Base-by-base conservation (phyloP, 2,888 invertebrate genomes). In the Mongoloraphidia duomilia region DNA sequence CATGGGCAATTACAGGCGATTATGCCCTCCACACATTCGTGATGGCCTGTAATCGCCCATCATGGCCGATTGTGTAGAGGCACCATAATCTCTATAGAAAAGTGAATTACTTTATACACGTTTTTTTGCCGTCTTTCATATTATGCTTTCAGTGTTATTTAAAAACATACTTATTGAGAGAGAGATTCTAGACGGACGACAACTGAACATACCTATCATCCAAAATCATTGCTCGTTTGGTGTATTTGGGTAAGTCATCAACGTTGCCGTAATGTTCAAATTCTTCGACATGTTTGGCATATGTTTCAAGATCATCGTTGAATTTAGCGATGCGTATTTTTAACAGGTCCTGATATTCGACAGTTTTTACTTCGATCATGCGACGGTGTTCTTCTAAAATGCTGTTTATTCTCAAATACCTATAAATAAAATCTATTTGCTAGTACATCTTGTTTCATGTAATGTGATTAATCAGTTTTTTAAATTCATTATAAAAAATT, bases 231-330 rank as follows among this genome's bases (percentile, higher is more conserved):
- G 93, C 87, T 55, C 88, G 84, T 45, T 80, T 78, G 45, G 87
- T 79, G 62, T 96, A 95, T 60, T 84, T 84, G 10, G 81, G 74
- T 49, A 96, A 73, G 50, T 90, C 84, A 3, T 82, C 79, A 47
- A 93, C 76, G 49, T 93, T 88, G 1, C 93, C 93, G 77, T 88
- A 90, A 54, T 84, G 79, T 59, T 89, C 83, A 61, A 94, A 79
- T 59, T 91, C 89, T 53, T 91, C 83, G 35, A 86, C 82, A 65
- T 91, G 85, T 51, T 78, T 77, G 49, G 79, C 80, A 63, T 85
- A 93, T 5, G 80, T 67, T 14, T 86, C 83, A 56, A 96, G 65
- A 59, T 93, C 91, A 9, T 87, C 83, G 33, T 80, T 73, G 60
- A 96, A 94, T 58, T 84, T 79, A 45, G 85, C 78, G 46, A 92